Percentiles rank a stretch among this genome's conserved stretches.
Conservation (phyloP, 2,113 vertebrate species). For the Rhadina sibilatrix region DNA sequence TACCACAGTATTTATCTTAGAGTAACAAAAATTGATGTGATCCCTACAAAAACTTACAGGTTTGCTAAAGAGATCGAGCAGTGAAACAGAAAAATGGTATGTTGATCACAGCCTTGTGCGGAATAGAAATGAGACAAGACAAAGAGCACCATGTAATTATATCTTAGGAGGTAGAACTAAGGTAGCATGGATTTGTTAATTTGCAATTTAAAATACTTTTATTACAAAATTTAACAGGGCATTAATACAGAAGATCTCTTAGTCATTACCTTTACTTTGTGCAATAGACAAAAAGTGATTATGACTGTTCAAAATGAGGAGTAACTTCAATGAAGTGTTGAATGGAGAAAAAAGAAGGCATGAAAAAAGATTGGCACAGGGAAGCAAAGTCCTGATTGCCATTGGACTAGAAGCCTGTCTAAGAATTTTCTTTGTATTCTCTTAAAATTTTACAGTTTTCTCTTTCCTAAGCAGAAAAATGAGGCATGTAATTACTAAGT, state of each 20-base stretch:
- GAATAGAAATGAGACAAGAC: not conserved
- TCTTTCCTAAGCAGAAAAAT: not conserved
- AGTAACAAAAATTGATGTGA: not conserved
- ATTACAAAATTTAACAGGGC: not conserved
- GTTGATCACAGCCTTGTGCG: not conserved
- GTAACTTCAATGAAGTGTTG: not conserved
- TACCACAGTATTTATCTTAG: not conserved
- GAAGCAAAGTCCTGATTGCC: not conserved
- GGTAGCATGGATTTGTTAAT: not conserved
- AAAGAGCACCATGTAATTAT: not conserved
- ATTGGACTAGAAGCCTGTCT: not conserved
- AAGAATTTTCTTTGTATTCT: not conserved
- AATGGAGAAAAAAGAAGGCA: not conserved
- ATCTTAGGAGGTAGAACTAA: not conserved
- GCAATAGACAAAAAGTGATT: not conserved
- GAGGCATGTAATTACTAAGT: not conserved
- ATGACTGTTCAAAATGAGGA: not conserved
- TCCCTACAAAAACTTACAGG: not conserved
- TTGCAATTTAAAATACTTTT: not conserved
- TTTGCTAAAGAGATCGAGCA: not conserved
- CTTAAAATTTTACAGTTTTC: not conserved
- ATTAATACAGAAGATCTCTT: not conserved
- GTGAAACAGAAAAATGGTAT: not conserved
- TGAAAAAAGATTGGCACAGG: not conserved
- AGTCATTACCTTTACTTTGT: not conserved